Evolutionary conservation across 2,888 invertebrate genomes (phyloP), one percentile per base, ranked within the genome.

Genomic region (Drosophila engyochracea): DNA sequence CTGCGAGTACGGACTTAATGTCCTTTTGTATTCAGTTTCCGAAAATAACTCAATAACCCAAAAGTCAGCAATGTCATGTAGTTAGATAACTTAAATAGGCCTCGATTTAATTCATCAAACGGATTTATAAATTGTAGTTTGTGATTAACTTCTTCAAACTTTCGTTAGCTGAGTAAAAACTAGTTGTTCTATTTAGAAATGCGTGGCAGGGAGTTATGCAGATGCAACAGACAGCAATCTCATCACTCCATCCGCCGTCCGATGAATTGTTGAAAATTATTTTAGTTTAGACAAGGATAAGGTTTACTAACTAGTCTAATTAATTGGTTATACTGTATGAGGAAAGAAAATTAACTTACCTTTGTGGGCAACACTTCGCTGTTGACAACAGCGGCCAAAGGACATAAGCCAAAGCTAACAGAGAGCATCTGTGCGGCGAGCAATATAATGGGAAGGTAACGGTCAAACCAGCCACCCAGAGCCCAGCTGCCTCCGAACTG

Each of bases 311-410:
- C 12, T 31, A 4, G 4, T 19, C 33, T 7, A 12, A 53, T 3
- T 4, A 12, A 53, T n/a, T 52, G 2, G 4, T 28, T 19, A 19
- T 28, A 16, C 5, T 3, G 9, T 19, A 49, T 16, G 12, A 2
- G 25, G 5, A 10, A 31, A 12, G n/a, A 7, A 25, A 16, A 25
- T 19, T 3, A 10, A 3, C 82, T 67, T 68, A 93, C 93, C 87
- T 91, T 92, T 10, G 84, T 72, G 0, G 91, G 91, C 53, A 92
- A 39, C 6, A 92, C 82, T 70, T 93, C 93, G 4, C 82, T 78
- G 41, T 91, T 83, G 3, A 93, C 79, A 22, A 91, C 85, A 10
- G 91, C 86, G 0, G 91, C 86, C 61, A 93, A 62, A 0, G 93
- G 91, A 64, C 89, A 84, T 1, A 92, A 75, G 1, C 93, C 93